phyloP scores from a whole-genome alignment of 2,888 invertebrate species.

The Perdita meconis region DNA sequence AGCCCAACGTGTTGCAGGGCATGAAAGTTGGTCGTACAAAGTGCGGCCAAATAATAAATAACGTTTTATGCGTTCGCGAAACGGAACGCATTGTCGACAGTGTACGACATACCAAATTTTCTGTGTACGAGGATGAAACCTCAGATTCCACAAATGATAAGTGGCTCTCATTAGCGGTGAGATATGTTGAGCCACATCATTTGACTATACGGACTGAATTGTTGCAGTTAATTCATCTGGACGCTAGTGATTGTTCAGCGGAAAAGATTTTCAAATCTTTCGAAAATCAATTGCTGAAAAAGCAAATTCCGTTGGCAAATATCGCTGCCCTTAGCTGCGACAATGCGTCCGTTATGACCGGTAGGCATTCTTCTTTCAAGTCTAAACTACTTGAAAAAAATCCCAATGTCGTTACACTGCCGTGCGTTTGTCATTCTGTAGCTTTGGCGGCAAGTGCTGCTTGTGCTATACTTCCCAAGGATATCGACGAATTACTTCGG shows the following conservation, averaged over 20 bases:
- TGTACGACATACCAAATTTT: not conserved
- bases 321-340: constrained; percentile 16
- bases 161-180: not conserved
- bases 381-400: constrained; percentile 19
- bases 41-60: not conserved
- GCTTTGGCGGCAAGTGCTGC: constrained; percentile 19
- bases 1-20: not conserved
- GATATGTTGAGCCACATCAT: constrained; percentile 3
- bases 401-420: constrained; percentile 7
- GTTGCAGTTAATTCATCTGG: not conserved
- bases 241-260: constrained; percentile 24
- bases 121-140: not conserved
- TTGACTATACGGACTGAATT: too few species aligned
- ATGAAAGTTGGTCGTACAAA: not conserved
- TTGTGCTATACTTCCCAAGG: constrained; percentile 3
- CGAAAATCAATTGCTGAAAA: constrained; percentile 14
- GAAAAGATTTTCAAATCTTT: constrained; percentile 26
- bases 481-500: constrained; percentile 5
- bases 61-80: not conserved
- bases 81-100: not conserved
- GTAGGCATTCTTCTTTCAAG: constrained; percentile 5
- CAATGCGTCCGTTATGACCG: constrained; percentile 19
- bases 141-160: too few species aligned
- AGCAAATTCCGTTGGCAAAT: constrained; percentile 1
- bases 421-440: constrained; percentile 23